Percentiles rank a stretch among this genome's conserved stretches.
These are phyloP conservation scores for Sebastes iracundus DNA, from an alignment of 2,797 vertebrate genomes.

Conservation along the genomic window DNA sequence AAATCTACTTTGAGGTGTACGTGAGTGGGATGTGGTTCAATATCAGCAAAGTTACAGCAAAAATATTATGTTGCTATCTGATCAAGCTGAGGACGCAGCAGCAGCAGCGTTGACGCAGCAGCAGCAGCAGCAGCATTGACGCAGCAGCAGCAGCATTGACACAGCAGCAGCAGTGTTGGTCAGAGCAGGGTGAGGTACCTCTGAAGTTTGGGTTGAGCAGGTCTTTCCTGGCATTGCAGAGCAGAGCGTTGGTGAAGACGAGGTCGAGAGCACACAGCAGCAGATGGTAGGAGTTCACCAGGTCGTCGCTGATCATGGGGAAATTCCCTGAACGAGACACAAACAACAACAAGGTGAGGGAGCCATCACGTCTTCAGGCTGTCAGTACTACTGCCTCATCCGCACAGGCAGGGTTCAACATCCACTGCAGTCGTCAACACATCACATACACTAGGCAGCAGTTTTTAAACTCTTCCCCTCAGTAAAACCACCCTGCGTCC, in stretches of 20 bases:
- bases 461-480: neutral
- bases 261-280: constrained; percentile 93
- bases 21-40: neutral
- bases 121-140: no score
- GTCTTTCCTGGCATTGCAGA: constrained; percentile 91
- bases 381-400: no score
- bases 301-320: constrained; percentile 96
- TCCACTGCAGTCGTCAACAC: no score
- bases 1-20: neutral
- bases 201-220: constrained; percentile 91
- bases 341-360: neutral
- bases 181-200: constrained; percentile 76
- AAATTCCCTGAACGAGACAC: constrained; percentile 87
- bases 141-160: no score
- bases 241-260: constrained; percentile 91
- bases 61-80: no score
- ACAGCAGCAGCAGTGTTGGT: no score
- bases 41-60: neutral
- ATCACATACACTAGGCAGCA: no score
- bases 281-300: constrained; percentile 97
- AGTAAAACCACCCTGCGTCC: fast-evolving
- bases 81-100: no score
- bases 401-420: no score
- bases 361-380: neutral
- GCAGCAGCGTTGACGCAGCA: no score